Percentiles rank a stretch among this genome's conserved stretches.
Evolutionary conservation across 53 echinoderm and acorn worm genomes (phyloP).

Genomic region (Henricia sp.): DNA sequence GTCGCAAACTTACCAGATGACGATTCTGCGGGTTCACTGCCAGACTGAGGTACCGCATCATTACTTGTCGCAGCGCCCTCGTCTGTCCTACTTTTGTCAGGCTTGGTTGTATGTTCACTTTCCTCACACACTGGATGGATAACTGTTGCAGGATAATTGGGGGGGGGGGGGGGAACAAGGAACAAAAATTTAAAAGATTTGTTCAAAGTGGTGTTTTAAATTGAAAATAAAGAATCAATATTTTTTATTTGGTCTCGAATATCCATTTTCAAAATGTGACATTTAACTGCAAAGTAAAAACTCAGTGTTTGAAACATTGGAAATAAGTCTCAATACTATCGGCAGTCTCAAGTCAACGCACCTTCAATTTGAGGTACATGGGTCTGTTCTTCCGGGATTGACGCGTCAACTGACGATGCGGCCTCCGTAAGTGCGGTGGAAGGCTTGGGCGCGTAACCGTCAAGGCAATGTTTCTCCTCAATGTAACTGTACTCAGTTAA

Average conservation of each 20-base stretch:
- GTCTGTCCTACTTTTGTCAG: constrained; percentile 25
- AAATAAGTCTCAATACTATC: too few species aligned
- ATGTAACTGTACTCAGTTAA: constrained; percentile 82
- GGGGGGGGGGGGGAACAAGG: too few species aligned
- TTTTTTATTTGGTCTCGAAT: too few species aligned
- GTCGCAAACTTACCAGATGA: background rate
- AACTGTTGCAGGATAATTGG: background rate
- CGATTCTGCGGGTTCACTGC: constrained; percentile 1
- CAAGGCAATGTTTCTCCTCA: constrained; percentile 63
- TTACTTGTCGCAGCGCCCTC: constrained; percentile 7
- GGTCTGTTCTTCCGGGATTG: constrained; percentile 57
- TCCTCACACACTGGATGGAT: constrained; percentile 9
- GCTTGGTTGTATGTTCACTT: constrained; percentile 3
- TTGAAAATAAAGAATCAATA: background rate
- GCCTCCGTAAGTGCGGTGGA: constrained; percentile 71
- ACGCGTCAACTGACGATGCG: constrained; percentile 43
- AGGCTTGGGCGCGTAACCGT: constrained; percentile 55
- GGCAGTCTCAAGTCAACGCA: too few species aligned
- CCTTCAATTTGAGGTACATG: constrained; percentile 57
- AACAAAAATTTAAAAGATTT: background rate
- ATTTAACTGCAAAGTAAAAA: too few species aligned
- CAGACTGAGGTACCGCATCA: constrained; percentile 27
- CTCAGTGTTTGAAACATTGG: too few species aligned
- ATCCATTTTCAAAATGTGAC: too few species aligned
- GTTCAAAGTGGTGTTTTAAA: background rate